Conservation (phyloP, 1,140 invertebrate species). For the Augochlora pura region DNA sequence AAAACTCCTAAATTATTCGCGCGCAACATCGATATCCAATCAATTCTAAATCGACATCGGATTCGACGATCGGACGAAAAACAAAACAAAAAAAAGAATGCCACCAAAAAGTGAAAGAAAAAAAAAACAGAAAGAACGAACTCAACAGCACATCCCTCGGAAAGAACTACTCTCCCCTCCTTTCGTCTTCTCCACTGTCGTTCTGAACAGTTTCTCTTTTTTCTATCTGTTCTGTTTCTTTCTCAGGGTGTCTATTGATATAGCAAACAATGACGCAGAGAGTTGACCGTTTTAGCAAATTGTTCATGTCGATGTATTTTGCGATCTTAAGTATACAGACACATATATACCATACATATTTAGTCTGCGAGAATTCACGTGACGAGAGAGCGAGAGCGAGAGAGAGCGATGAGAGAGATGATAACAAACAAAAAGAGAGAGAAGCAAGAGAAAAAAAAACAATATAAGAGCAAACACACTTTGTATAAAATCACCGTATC, state of each 20-base stretch:
- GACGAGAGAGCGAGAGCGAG: too few relatives aligned
- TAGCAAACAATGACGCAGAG: conserved; percentile 12
- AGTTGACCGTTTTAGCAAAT: neutral
- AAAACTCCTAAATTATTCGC: too few relatives aligned
- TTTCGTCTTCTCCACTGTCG: conserved; percentile 28
- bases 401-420: neutral
- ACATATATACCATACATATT: neutral
- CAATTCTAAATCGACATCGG: neutral
- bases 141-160: conserved; percentile 3
- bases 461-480: neutral
- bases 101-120: neutral
- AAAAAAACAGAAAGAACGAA: too few relatives aligned
- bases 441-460: neutral
- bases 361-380: neutral
- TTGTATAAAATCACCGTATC: conserved; percentile 10
- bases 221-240: conserved; percentile 44
- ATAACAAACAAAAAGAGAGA: neutral
- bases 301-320: neutral
- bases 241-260: conserved; percentile 63
- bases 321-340: neutral
- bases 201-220: conserved; percentile 35
- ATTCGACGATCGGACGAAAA: conserved; percentile 43
- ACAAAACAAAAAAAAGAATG: too few relatives aligned
- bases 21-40: too few relatives aligned
- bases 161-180: conserved; percentile 21